Evolutionary conservation across 2,888 invertebrate species (phyloP), one percentile per base, ranked within the genome.

Genomic region (Pterobdella sp.): DNA sequence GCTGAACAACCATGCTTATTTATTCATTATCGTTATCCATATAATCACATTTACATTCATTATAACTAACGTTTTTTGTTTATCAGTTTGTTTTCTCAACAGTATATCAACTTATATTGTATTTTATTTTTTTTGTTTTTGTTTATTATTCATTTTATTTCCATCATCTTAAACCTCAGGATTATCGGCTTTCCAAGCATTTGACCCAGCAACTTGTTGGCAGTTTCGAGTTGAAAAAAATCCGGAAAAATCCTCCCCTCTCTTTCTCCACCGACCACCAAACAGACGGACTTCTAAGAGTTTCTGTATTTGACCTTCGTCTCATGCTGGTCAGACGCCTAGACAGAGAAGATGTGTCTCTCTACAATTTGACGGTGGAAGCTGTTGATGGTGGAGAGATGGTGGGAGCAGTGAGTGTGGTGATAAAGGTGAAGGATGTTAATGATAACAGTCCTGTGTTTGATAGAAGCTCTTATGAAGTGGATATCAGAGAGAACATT

Each of bases 381-480:
- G 94, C 94, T 1, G 90, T 88, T 65, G 95, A 95, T 82, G 93
- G 92, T 0, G 92, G 90, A 0, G 92, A 92, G 1, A 84, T 74
- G 26, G 65, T 72, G 0, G 76, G 75, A 1, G 32, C 67, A 10
- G 35, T 76, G 34, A 10, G 64, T 1, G 60, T 77, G 18, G 71
- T 74, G 37, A 42, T 77, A 22, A 74, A 56, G 7, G 76, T 77
- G 4, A 71, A 64, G 29, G 77, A 77, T 66, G 56, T 72, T 34
- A 77, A 77, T 34, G 77, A 77, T 66, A 76, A 77, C 66, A 49
- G 72, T 35, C 77, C 77, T 4, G 52, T 64, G 34, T 77, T 77
- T 36, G 72, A 60, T 3, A 66, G 72, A 22, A 60, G 63, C 7
- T 52, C 65, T 26, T 77, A 77, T 35, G 73, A 74, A 64, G 73